phyloP scores from a whole-genome alignment of 2,797 vertebrate genomes.

The Enteromius afrohamiltoni region DNA sequence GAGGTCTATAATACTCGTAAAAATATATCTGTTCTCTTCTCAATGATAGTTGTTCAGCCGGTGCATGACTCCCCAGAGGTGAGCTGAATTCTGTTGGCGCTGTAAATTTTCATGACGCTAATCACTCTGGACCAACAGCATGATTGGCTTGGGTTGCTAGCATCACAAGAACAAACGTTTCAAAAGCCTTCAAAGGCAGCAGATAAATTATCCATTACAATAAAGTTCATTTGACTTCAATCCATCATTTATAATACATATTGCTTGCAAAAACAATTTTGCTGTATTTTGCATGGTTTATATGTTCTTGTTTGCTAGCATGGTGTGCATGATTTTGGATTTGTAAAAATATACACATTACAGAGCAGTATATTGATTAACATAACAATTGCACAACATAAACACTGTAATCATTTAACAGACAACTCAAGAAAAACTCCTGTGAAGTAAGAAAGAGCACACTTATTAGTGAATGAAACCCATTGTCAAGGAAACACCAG shows the following conservation, averaged over 20 bases:
- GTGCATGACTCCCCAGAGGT: not conserved
- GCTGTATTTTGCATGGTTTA: not conserved
- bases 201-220: not conserved
- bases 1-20: slow-evolving; percentile 17
- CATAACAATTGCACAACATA: not conserved
- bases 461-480: not conserved
- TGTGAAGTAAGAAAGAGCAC: not conserved
- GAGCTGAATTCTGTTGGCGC: not conserved
- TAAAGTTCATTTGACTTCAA: not conserved
- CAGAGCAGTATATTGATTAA: not conserved
- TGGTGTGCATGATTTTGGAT: not conserved
- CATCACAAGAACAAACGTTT: not conserved
- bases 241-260: not conserved
- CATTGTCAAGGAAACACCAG: not conserved
- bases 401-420: not conserved
- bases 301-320: not conserved
- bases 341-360: not conserved
- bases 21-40: not conserved
- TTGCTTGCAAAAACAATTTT: not conserved
- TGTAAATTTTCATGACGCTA: not conserved
- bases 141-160: not conserved
- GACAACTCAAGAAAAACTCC: not conserved
- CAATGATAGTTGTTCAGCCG: not conserved
- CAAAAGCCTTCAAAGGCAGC: not conserved
- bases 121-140: slow-evolving; percentile 4